A percentile compares a stretch with the other conserved stretches of the same genome.
Evolutionary conservation across 2,113 vertebrate species (phyloP).

Genomic region (Indri indri): DNA sequence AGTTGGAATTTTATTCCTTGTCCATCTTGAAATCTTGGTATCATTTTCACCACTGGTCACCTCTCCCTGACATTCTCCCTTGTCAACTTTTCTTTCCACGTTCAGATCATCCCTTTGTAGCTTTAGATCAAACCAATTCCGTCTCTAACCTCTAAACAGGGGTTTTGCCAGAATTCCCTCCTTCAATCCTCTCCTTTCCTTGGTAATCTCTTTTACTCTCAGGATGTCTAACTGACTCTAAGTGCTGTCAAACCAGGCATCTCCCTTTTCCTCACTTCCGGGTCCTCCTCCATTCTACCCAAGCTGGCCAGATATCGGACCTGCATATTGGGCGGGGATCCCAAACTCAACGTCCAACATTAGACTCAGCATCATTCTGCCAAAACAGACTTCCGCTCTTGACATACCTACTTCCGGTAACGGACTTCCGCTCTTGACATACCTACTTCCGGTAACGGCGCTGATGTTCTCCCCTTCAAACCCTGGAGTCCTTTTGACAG

Average conservation of each 20-base stretch:
- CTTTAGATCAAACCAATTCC: neutral
- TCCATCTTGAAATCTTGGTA: neutral
- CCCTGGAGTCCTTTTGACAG: neutral
- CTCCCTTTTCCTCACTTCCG: neutral
- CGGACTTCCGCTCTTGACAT: neutral
- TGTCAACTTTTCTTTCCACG: neutral
- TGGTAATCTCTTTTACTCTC: neutral
- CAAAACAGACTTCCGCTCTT: neutral
- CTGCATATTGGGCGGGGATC: accelerated
- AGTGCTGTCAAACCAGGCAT: neutral
- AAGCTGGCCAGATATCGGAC: no score
- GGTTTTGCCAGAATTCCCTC: neutral
- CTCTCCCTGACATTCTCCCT: neutral
- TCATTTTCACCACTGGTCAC: neutral
- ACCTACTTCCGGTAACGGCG: neutral
- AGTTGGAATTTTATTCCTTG: neutral
- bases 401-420: neutral
- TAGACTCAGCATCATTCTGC: neutral
- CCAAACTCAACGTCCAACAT: neutral
- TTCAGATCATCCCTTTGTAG: neutral
- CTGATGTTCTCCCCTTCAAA: neutral
- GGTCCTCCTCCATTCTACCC: neutral
- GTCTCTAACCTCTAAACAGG: neutral
- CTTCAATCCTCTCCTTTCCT: neutral
- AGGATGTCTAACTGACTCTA: neutral